A percentile compares a stretch with the other conserved stretches of the same genome.
These are phyloP conservation scores for Chloroceryle aenea DNA, from an alignment of 2,113 vertebrate species.

Conservation along the genomic window DNA sequence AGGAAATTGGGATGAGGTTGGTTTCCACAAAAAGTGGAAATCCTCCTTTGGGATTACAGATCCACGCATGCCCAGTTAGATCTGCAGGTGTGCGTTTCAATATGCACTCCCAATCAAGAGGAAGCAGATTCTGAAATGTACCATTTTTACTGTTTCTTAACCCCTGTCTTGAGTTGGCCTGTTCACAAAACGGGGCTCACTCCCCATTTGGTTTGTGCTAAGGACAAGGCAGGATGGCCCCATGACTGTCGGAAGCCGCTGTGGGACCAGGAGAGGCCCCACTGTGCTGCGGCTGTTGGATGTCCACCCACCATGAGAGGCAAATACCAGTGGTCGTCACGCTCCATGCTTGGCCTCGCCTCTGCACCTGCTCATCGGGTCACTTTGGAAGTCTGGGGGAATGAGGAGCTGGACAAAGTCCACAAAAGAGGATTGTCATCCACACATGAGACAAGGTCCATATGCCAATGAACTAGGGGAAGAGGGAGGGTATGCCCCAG, in stretches of 20 bases:
- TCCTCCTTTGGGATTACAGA: neutral
- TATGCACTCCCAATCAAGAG: neutral
- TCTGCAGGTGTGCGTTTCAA: rapidly evolving
- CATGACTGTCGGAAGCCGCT: rapidly evolving
- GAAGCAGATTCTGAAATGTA: neutral
- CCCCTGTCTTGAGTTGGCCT: neutral
- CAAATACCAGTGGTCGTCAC: rapidly evolving
- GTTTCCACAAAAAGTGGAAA: neutral
- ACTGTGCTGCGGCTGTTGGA: rapidly evolving
- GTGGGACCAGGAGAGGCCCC: too few species aligned
- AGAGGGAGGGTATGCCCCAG: neutral
- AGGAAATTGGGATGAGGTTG: rapidly evolving
- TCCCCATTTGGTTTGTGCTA: neutral
- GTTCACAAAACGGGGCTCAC: neutral
- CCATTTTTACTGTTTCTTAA: neutral
- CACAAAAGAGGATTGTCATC: neutral
- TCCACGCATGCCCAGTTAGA: too few species aligned
- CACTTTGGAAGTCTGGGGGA: neutral
- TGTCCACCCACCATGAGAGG: neutral
- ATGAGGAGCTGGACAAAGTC: neutral
- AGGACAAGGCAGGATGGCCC: neutral
- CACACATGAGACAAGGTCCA: neutral
- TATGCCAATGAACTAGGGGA: too few species aligned
- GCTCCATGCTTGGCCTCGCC: rapidly evolving
- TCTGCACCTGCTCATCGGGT: rapidly evolving